Percentiles rank a stretch among this genome's conserved stretches.
Evolutionary conservation across 1,140 invertebrate genomes (phyloP).

Genomic region (Helicoverpa armigera): DNA sequence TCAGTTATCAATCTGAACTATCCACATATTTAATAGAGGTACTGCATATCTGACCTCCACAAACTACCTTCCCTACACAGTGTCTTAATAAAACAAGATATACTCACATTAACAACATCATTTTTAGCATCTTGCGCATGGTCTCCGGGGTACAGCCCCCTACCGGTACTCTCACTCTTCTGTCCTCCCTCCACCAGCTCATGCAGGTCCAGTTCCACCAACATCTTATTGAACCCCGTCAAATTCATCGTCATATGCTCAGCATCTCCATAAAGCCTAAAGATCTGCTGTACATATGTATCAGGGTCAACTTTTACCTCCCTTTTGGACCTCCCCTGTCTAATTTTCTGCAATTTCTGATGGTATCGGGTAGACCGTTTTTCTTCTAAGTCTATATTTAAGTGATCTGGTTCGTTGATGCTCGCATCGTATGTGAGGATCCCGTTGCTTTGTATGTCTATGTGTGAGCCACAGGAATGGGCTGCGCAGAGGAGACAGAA

Average conservation of each 20-base stretch:
- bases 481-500: constrained; percentile 92
- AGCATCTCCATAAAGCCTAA: constrained; percentile 86
- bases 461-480: constrained; percentile 90
- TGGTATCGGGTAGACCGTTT: constrained; percentile 70
- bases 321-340: constrained; percentile 65
- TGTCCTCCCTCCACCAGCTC: constrained; percentile 83
- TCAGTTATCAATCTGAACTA: not conserved
- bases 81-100: constrained; percentile 52
- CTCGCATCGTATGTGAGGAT: constrained; percentile 63
- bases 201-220: constrained; percentile 88
- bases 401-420: constrained; percentile 55
- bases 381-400: constrained; percentile 62
- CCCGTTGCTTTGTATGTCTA: constrained; percentile 73
- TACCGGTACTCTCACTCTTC: constrained; percentile 60
- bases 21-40: too few species aligned
- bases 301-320: constrained; percentile 78
- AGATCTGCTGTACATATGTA: constrained; percentile 84
- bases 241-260: constrained; percentile 88
- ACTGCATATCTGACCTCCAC: too few species aligned
- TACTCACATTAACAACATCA: constrained; percentile 82
- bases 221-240: constrained; percentile 89
- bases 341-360: constrained; percentile 71
- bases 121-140: constrained; percentile 75
- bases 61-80: not conserved
- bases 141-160: constrained; percentile 58